Percentiles rank a stretch among this genome's conserved stretches.
These are phyloP conservation scores for Darevskia mixta DNA, from an alignment of 2,797 vertebrate genomes.

Conservation along the genomic window DNA sequence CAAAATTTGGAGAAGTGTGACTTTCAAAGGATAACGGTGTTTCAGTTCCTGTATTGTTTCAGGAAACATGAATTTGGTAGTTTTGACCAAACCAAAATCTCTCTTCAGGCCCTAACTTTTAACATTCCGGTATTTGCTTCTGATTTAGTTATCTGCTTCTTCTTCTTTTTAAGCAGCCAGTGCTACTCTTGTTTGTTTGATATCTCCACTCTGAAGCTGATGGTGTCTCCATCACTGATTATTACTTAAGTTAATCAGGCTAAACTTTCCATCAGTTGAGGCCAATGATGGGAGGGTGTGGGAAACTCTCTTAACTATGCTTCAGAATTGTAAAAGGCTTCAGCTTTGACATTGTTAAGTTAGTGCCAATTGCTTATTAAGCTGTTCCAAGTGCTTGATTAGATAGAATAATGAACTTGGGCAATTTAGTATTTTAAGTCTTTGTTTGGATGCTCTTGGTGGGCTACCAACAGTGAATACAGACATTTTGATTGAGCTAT, in stretches of 20 bases:
- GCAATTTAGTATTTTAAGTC: constrained; percentile 1
- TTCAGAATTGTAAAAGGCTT: background rate
- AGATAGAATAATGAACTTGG: constrained; percentile 3
- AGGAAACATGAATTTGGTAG: too few species aligned
- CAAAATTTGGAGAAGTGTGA: too few species aligned
- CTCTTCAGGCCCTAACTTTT: background rate
- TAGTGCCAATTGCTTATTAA: constrained; percentile 7
- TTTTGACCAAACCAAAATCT: too few species aligned
- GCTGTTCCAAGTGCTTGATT: constrained; percentile 26
- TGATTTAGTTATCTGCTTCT: background rate
- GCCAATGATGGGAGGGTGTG: background rate
- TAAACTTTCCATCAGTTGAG: background rate
- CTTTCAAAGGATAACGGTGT: too few species aligned
- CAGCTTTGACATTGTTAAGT: constrained; percentile 7
- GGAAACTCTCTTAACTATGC: background rate
- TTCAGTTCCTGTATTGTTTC: too few species aligned
- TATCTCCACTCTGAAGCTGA: background rate
- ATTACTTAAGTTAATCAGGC: background rate
- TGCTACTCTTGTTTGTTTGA: background rate
- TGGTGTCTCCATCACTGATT: background rate
- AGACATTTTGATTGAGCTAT: background rate
- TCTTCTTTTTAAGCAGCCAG: background rate
- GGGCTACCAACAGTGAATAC: background rate
- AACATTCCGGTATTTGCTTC: background rate
- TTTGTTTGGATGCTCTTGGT: constrained; percentile 6